Evolutionary conservation across 2,113 vertebrate genomes (phyloP).

Genomic region (Platycercus adscitus): DNA sequence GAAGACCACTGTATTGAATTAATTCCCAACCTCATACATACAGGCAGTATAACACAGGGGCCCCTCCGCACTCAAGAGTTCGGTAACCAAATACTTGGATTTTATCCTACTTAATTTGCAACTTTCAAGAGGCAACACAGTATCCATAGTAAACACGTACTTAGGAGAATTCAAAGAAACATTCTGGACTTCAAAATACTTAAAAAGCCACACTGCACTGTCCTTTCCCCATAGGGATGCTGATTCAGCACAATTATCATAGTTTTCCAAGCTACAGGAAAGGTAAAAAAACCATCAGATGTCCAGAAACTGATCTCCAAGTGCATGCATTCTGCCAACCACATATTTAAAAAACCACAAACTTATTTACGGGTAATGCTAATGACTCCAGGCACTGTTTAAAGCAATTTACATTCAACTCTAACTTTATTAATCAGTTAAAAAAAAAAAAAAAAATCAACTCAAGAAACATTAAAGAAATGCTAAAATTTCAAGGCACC

Average conservation of each 20-base stretch:
- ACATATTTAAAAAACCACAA: background rate
- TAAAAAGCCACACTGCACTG: background rate
- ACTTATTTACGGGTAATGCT: background rate
- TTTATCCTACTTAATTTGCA: background rate
- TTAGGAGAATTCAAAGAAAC: background rate
- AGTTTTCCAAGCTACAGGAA: background rate
- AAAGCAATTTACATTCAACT: background rate
- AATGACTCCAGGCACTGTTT: background rate
- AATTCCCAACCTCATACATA: rapidly evolving
- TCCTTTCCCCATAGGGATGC: background rate
- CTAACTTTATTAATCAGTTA: background rate
- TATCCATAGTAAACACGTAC: background rate
- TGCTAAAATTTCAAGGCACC: background rate
- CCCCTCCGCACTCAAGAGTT: background rate
- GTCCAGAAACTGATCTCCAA: background rate
- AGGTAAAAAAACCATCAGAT: background rate
- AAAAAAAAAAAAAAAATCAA: background rate
- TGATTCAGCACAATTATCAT: background rate
- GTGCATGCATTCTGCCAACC: background rate
- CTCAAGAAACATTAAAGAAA: background rate
- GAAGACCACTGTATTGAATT: background rate
- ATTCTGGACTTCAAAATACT: background rate
- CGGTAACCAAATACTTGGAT: background rate
- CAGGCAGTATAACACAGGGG: background rate
- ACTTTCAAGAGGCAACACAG: background rate